A percentile compares a stretch with the other conserved stretches of the same genome.
phyloP scores from a whole-genome alignment of 1,140 invertebrate species.

The Meloidogyne chitwoodi region DNA sequence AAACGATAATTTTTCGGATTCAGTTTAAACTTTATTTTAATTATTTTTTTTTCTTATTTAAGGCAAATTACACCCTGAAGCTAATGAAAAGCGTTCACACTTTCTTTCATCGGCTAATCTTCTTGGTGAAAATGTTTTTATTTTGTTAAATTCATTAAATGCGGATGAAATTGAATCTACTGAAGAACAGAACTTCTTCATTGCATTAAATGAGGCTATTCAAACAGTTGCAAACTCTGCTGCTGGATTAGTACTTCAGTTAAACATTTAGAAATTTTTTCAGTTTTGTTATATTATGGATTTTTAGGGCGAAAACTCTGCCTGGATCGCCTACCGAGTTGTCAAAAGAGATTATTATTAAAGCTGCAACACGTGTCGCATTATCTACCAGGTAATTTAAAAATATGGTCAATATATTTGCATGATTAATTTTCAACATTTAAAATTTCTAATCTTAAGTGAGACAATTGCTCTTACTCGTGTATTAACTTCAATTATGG shows the following conservation, averaged over 20 bases:
- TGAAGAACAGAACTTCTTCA: constrained; percentile 17
- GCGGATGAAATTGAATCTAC: background rate
- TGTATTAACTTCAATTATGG: constrained; percentile 21
- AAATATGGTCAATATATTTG: background rate
- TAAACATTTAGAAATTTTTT: background rate
- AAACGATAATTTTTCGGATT: no score
- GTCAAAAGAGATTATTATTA: constrained; percentile 4
- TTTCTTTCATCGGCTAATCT: constrained; percentile 28
- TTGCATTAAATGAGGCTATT: constrained; percentile 16
- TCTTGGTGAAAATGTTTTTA: constrained; percentile 20
- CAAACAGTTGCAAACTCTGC: constrained; percentile 25
- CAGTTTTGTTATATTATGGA: background rate
- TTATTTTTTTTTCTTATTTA: constrained; percentile 9
- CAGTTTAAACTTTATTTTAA: background rate
- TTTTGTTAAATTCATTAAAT: constrained; percentile 22
- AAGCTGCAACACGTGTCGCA: constrained; percentile 25
- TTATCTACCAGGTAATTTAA: constrained; percentile 11
- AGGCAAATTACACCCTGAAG: constrained; percentile 13
- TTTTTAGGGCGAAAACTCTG: constrained; percentile 24
- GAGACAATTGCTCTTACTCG: constrained; percentile 25
- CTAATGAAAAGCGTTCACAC: constrained; percentile 13
- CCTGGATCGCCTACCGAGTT: background rate
- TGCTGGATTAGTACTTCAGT: constrained; percentile 26
- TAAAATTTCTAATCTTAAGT: background rate
- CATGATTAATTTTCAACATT: background rate